Conservation (phyloP, 2,888 invertebrate species). For the Acanthosepion lycidas region DNA sequence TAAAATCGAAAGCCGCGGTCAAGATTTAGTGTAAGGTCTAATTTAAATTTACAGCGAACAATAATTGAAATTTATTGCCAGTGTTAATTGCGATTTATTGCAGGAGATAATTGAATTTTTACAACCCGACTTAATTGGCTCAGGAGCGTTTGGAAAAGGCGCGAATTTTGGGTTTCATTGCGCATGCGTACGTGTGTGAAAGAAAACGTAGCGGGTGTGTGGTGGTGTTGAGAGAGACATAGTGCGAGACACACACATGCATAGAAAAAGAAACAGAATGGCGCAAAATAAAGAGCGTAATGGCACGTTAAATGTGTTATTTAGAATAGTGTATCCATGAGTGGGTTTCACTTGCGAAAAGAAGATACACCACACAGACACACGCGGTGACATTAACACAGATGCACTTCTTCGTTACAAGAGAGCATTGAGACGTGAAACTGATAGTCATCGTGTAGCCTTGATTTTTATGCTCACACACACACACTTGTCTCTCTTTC, state of each 20-base stretch:
- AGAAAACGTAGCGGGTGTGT: neutral
- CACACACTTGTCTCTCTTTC: no score
- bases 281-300: neutral
- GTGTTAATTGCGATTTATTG: constrained; percentile 4
- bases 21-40: neutral
- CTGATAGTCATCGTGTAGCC: no score
- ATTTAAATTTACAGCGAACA: neutral
- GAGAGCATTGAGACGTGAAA: no score
- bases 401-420: no score
- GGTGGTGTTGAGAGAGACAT: no score
- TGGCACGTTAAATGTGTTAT: no score
- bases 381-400: no score
- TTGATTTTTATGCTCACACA: no score
- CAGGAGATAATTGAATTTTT: neutral
- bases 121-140: neutral
- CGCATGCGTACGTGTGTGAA: neutral
- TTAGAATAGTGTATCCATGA: no score
- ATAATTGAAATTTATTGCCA: neutral
- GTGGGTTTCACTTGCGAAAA: no score
- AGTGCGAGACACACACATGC: rapidly evolving
- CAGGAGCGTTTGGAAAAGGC: neutral
- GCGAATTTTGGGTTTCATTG: neutral
- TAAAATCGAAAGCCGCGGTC: neutral
- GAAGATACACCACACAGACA: no score
- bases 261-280: neutral